Evolutionary conservation across 2,797 vertebrate species (phyloP).

Genomic region (Poecilia wingei): DNA sequence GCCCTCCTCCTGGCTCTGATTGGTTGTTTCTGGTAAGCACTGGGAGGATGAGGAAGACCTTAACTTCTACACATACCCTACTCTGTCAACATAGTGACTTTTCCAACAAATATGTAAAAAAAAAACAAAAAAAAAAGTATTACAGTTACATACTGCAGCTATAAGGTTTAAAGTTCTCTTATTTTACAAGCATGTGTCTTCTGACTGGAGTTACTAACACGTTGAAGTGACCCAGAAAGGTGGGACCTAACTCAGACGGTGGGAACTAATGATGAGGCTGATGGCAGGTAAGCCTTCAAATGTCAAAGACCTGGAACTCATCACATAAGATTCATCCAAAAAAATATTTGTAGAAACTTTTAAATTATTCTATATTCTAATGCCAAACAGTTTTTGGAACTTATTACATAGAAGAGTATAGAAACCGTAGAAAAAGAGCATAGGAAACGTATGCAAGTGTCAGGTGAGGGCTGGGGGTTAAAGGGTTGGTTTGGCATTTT

Average conservation of each 20-base stretch:
- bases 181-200: neutral
- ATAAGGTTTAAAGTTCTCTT: neutral
- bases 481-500: neutral
- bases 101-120: too few species aligned
- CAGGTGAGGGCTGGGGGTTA: neutral
- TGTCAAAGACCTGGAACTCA: neutral
- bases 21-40: too few species aligned
- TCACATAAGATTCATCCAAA: neutral
- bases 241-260: neutral
- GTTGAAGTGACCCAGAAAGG: neutral
- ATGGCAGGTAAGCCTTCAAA: neutral
- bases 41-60: too few species aligned
- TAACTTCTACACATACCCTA: too few species aligned
- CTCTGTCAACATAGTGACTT: too few species aligned
- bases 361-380: neutral
- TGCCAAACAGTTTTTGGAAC: neutral
- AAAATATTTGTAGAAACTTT: neutral
- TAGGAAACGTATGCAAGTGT: neutral
- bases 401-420: neutral
- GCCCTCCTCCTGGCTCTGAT: too few species aligned
- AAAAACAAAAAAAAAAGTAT: too few species aligned
- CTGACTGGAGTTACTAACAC: neutral
- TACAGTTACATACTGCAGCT: neutral
- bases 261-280: neutral
- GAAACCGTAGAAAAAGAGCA: neutral